A percentile compares a stretch with the other conserved stretches of the same genome.
Conservation (phyloP, 2,888 invertebrate species). For the Linnaemya tessellans region DNA sequence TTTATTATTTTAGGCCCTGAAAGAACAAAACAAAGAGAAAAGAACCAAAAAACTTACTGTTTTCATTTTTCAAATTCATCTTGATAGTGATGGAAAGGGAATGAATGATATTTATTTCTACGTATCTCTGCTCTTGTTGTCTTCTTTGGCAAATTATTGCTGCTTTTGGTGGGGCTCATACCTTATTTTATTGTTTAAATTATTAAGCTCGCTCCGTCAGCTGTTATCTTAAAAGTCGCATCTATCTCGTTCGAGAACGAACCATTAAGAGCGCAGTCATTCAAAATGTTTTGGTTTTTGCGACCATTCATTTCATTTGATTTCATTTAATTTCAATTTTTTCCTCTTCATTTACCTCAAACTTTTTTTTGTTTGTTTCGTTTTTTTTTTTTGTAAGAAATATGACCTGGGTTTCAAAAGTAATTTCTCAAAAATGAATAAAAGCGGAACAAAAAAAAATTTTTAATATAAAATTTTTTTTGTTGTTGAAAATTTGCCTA, state of each 20-base stretch:
- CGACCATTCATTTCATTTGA: constrained; percentile 46
- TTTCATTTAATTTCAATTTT: constrained; percentile 53
- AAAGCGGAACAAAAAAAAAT: not conserved
- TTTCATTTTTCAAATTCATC: constrained; percentile 72
- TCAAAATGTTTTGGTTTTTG: constrained; percentile 43
- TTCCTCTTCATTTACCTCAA: constrained; percentile 24
- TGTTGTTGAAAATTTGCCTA: constrained; percentile 54
- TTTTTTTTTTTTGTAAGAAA: constrained; percentile 49
- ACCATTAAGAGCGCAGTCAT: constrained; percentile 61
- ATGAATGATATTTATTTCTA: constrained; percentile 48
- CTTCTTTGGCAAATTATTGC: constrained; percentile 40
- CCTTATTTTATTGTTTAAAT: constrained; percentile 66
- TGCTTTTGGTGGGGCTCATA: constrained; percentile 16
- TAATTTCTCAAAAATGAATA: constrained; percentile 59
- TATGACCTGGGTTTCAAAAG: constrained; percentile 61
- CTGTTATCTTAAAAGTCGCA: constrained; percentile 70
- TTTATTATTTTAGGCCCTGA: constrained; percentile 53
- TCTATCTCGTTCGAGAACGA: constrained; percentile 48
- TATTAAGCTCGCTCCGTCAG: constrained; percentile 68
- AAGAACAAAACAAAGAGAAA: constrained; percentile 13
- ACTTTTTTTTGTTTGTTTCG: not conserved
- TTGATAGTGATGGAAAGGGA: constrained; percentile 60
- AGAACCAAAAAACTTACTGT: constrained; percentile 51
- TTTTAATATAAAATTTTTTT: constrained; percentile 4
- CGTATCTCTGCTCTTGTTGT: not conserved